Base-by-base conservation (phyloP, 2,797 vertebrate species). In the Heliangelus exortis region DNA sequence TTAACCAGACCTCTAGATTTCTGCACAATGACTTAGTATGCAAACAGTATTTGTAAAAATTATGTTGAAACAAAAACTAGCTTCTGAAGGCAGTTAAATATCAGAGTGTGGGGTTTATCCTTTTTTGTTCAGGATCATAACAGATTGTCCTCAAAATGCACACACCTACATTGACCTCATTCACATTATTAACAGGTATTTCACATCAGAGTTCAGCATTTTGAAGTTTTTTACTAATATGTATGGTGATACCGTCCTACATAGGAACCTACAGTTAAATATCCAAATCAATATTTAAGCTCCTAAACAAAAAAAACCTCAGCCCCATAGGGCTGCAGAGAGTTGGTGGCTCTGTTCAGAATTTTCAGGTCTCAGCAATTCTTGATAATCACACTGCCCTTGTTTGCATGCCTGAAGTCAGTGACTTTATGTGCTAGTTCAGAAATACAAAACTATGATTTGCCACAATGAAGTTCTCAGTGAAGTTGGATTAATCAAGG, bases 11-110 rank as follows among this genome's bases (percentile, higher is more conserved):
- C 87, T 63, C 57, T 89, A 25, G 11, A 57, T 90, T 77, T 73
- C 1, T 0, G 33, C 29, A 47, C 31, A 36, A 8, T 63, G 15
- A 3, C 0, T 0, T 65, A 13, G 19, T 31, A 47, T 39, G 43
- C 12, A 59, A 76, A 67, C 10, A 51, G 29, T 62, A 84, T 73
- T 47, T 77, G 9, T 39, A 59, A 77, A 74, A 72, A 21, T 33
- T 26, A 55, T 63, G 39, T 61, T 71, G 26, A 71, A 84, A 69
- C 12, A 57, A 89, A 73, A 75, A 0, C 3, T 31, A 39, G 3
- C 48, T 76, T 76, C 29, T 15, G 39, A 36, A 33, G 22, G 18
- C 61, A 55, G 3, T 53, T 76, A 43, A 71, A 50, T 31, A 26
- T 25, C 39, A 53, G 8, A 53, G 8, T 10, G 4, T 18, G 84